Percentiles rank a stretch among this genome's conserved stretches.
These are phyloP conservation scores for Scelioninae gen. 2 DNA, from an alignment of 2,888 invertebrate species.

Conservation along the genomic window DNA sequence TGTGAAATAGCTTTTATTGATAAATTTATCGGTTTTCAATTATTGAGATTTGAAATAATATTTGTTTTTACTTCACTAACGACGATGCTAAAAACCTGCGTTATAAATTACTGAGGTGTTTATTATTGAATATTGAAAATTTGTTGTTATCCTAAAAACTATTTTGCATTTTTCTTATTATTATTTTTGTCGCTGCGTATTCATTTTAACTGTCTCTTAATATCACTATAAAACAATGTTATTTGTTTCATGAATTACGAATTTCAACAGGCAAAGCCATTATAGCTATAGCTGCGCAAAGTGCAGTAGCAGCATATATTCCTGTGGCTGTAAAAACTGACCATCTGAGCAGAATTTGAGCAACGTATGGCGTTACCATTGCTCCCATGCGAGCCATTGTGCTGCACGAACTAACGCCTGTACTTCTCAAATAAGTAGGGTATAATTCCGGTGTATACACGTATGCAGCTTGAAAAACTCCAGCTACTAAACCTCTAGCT, in stretches of 20 bases:
- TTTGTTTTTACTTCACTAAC: too few relatives aligned
- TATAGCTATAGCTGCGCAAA: constrained; percentile 85
- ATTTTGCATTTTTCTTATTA: too few relatives aligned
- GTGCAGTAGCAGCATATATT: constrained; percentile 86
- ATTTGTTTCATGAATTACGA: constrained; percentile 79
- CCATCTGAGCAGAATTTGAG: constrained; percentile 89
- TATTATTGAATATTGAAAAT: too few relatives aligned
- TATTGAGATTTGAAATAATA: too few relatives aligned
- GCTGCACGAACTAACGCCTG: constrained; percentile 95
- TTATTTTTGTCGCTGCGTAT: too few relatives aligned
- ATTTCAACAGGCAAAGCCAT: constrained; percentile 91
- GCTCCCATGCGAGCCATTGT: constrained; percentile 94
- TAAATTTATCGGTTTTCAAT: too few relatives aligned
- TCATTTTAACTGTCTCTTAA: too few relatives aligned
- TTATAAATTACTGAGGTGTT: too few relatives aligned
- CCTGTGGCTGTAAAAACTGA: constrained; percentile 85
- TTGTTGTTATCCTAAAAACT: too few relatives aligned
- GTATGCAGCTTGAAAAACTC: constrained; percentile 95
- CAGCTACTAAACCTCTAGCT: constrained; percentile 93
- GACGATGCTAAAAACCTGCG: too few relatives aligned
- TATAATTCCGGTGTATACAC: constrained; percentile 98
- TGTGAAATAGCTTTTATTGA: too few relatives aligned
- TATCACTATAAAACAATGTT: too few relatives aligned
- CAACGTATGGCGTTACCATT: constrained; percentile 95
- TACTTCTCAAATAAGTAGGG: constrained; percentile 90